These are phyloP conservation scores for Helleia helle DNA, from an alignment of 2,888 invertebrate species.

Conservation along the genomic window DNA sequence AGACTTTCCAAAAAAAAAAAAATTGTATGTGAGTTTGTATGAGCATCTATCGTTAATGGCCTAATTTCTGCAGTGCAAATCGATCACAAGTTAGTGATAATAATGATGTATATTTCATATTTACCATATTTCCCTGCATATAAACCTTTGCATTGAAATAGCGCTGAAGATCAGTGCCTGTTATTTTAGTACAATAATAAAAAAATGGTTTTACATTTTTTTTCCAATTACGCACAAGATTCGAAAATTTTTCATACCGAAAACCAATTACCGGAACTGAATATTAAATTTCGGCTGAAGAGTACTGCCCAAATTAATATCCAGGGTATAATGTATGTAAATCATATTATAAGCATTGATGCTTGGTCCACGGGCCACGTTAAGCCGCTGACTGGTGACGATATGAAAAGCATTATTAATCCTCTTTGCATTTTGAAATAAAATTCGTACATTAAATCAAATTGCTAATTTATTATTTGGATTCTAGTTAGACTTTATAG, in stretches of 20 bases:
- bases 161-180: too few relatives aligned
- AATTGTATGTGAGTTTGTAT: too few relatives aligned
- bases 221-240: constrained; percentile 3
- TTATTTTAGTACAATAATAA: too few relatives aligned
- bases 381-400: constrained; percentile 5
- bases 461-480: background rate
- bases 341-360: constrained; percentile 6
- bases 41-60: too few relatives aligned
- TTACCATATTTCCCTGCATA: too few relatives aligned
- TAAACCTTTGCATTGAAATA: too few relatives aligned
- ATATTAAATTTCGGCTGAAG: constrained; percentile 6
- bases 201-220: constrained; percentile 6
- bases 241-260: background rate
- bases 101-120: too few relatives aligned
- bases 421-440: constrained; percentile 1
- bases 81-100: too few relatives aligned
- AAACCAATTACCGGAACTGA: constrained; percentile 9
- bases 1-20: too few relatives aligned
- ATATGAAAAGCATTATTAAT: constrained; percentile 7
- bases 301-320: constrained; percentile 6
- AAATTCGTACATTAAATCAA: constrained; percentile 3
- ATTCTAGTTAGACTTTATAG: too few relatives aligned
- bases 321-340: constrained; percentile 8
- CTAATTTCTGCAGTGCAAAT: too few relatives aligned
- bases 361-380: background rate